A percentile compares a stretch with the other conserved stretches of the same genome.
phyloP scores from a whole-genome alignment of 2,113 vertebrate species.

The Naja naja region DNA sequence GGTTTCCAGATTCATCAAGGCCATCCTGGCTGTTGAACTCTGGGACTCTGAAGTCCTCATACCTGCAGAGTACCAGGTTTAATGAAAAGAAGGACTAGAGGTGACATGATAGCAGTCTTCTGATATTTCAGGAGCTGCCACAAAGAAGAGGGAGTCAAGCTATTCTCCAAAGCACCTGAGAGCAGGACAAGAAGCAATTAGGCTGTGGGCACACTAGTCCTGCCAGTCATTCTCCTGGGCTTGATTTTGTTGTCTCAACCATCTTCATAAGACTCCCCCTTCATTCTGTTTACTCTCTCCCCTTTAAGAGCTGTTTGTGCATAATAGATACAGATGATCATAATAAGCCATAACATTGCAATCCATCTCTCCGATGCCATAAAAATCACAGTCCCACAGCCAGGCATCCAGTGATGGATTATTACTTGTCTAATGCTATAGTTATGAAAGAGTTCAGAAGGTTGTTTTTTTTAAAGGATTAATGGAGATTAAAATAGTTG shows the following conservation, averaged over 20 bases:
- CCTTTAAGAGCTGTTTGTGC: constrained; percentile 8
- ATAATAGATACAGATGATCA: constrained; percentile 28
- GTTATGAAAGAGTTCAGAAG: constrained; percentile 14
- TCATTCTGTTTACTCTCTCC: constrained; percentile 2
- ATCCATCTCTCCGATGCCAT: constrained; percentile 47
- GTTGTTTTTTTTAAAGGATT: constrained; percentile 36
- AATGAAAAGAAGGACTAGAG: too few relatives aligned
- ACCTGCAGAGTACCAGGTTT: not conserved
- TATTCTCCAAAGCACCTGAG: too few relatives aligned
- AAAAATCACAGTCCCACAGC: constrained; percentile 40
- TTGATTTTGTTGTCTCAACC: not conserved
- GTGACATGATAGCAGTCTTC: too few relatives aligned
- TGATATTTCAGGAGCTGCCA: too few relatives aligned
- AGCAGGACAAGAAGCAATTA: too few relatives aligned
- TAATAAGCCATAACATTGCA: constrained; percentile 39
- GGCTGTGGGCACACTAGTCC: too few relatives aligned
- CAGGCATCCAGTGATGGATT: constrained; percentile 21
- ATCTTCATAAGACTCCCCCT: constrained; percentile 1
- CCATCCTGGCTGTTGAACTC: not conserved
- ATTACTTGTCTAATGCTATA: constrained; percentile 37
- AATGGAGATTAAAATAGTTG: constrained; percentile 32
- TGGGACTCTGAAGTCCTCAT: not conserved
- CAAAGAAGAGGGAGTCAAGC: too few relatives aligned
- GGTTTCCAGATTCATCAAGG: not conserved
- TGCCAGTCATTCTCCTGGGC: not conserved